Percentiles rank a stretch among this genome's conserved stretches.
Evolutionary conservation across 2,113 vertebrate species (phyloP).

Genomic region (Hippocampus mohnikei): DNA sequence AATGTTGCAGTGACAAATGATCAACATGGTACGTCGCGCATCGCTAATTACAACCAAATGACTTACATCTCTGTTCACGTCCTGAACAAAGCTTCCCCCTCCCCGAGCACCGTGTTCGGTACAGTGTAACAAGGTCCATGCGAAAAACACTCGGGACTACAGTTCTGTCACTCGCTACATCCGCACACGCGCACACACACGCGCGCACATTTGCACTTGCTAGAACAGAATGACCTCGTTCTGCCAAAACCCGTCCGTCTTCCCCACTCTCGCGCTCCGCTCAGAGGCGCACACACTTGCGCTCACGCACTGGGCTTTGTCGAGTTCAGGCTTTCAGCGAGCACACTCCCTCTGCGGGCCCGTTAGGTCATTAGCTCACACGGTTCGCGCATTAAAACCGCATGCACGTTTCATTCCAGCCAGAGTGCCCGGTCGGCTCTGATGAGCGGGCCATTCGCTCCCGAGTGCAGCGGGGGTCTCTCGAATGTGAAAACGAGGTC

Average conservation of each 20-base stretch:
- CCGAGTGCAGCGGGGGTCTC: slow-evolving; percentile 12
- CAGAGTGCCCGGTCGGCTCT: slow-evolving; percentile 11
- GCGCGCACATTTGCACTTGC: slow-evolving; percentile 56
- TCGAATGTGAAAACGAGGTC: slow-evolving; percentile 1
- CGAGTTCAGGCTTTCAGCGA: slow-evolving; percentile 29
- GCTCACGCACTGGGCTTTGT: slow-evolving; percentile 8
- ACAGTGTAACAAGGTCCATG: background rate
- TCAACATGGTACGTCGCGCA: background rate
- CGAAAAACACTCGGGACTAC: background rate
- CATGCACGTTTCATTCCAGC: slow-evolving; percentile 26
- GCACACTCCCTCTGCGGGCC: slow-evolving; percentile 41
- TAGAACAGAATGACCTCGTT: slow-evolving; percentile 70
- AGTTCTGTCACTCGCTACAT: slow-evolving; percentile 1
- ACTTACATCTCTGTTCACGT: background rate
- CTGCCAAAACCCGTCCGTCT: slow-evolving; percentile 71
- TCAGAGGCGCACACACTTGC: slow-evolving; percentile 8
- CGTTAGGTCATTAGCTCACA: slow-evolving; percentile 54
- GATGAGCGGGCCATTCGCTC: slow-evolving; percentile 27
- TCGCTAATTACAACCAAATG: background rate
- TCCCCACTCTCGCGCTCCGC: slow-evolving; percentile 13
- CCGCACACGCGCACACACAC: slow-evolving; percentile 22
- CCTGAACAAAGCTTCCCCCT: background rate
- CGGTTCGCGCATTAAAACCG: slow-evolving; percentile 4
- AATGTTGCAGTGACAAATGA: background rate
- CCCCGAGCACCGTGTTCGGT: background rate